Evolutionary conservation across 1,140 invertebrate species (phyloP), one percentile per base, ranked within the genome.

Genomic region (Drosophila sturtevanti): DNA sequence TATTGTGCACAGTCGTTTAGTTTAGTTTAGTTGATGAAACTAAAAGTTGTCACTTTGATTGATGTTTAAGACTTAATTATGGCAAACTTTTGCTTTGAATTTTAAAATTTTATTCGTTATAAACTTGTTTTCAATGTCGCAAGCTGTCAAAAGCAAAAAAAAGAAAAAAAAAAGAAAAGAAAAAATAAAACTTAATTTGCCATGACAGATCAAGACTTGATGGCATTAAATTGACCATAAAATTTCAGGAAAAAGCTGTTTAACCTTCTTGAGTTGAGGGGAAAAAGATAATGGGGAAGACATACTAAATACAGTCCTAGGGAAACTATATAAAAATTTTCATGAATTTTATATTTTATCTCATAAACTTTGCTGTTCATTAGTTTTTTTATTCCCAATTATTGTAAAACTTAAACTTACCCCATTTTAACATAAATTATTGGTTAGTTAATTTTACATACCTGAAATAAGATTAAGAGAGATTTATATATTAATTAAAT

Each of bases 1-100:
- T 74, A 82, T 31, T 31, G 27, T 31, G 14, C 82, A 73, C 82
- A 73, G 67, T 65, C 54, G 73, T 81, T 74, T 51, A 67, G n/a
- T 58, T 55, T 65, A 73, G 41, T 65, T 68, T 64, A 73, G 72
- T 76, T 79, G 76, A 76, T 79, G 62, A 16, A 18, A 48, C 41
- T 9, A 21, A 48, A 48, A 21, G 16, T 35, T 21, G 31, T 21
- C 14, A 37, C 0, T 48, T 61, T 61, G 6, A 44, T 61, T 61
- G 41, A 48, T 48, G 41, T 61, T 44, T 14, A 31, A 41, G 35
- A 12, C 21, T 27, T 48, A 24, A 44, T 38, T 61, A 48, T 48
- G 21, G 37, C 37, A 61, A 61, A 24, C 12, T 27, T 31, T 22
- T 16, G 21, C 9, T 44, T 44, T 7, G 7, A 37, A 22, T 22